Base-by-base conservation (phyloP, 2,888 invertebrate species). In the Athrips mouffetella region DNA sequence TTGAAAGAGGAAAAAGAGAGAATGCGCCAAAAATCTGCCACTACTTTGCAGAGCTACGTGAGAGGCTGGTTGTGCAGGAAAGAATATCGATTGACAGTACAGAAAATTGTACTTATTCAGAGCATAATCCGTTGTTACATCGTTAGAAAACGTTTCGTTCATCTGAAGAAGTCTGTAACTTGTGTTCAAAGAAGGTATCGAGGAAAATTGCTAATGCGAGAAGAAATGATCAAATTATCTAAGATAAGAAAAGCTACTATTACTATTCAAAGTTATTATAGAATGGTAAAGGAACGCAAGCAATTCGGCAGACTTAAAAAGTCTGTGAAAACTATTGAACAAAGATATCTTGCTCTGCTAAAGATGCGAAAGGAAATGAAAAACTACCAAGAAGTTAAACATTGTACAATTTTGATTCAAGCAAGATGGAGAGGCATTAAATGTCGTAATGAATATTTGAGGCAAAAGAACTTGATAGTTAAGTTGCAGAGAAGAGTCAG, bases 401-500 rank as follows among this genome's bases (percentile, higher is more conserved):
- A 59, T 21, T 78, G 79, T 0, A 75, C 67, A 2, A 60, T 89
- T 5, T 65, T 73, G 16, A 51, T 91, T 2, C 92, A 92, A 60
- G 75, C 84, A 37, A 67, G 76, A 15, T 83, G 74, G 54, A 86
- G 90, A 37, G 78, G 87, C 5, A 80, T 78, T 53, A 64, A 79
- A 59, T 77, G 76, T 2, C 83, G 82, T 6, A 63, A 68, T 18
- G 63, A 76, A 15, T 90, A 86, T 52, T 52, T 65, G 7, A 62
- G 59, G 29, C 63, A 63, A 2, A 73, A 66, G 37, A 63, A 70
- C 15, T 66, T 81, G 8, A 75, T 82, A 20, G 66, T 89, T 10
- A 54, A 58, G 1, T 65, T 92, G 40, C 92, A 93, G 58, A 76
- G 70, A 47, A 86, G 77, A 70, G 83, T 89, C 61, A 84, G 88